Evolutionary conservation across 2,888 invertebrate species (phyloP).

Genomic region (Empis livida): DNA sequence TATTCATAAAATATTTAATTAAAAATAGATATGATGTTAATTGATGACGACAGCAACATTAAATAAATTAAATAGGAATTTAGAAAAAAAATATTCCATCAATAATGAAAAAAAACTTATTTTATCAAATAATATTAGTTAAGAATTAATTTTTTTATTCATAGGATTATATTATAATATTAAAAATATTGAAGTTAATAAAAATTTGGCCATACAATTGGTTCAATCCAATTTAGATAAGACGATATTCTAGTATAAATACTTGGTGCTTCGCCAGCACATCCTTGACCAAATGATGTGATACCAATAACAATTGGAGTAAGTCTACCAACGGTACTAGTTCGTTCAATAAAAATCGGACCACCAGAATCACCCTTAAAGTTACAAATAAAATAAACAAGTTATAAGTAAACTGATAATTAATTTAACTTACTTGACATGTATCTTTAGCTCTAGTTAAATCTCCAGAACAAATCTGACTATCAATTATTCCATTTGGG

Average conservation of each 20-base stretch:
- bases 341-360: conserved; percentile 6
- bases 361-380: conserved; percentile 17
- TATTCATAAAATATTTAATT: too few relatives aligned
- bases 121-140: too few relatives aligned
- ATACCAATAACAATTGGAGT: conserved; percentile 16
- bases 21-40: too few relatives aligned
- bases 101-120: too few relatives aligned
- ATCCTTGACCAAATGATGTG: conserved; percentile 19
- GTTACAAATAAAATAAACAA: not conserved
- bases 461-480: conserved; percentile 26
- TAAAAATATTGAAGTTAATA: not conserved
- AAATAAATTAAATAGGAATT: too few relatives aligned
- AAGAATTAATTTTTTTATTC: too few relatives aligned
- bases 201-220: conserved; percentile 11
- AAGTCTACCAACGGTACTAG: not conserved
- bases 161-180: too few relatives aligned
- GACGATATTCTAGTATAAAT: conserved; percentile 19
- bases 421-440: conserved; percentile 14
- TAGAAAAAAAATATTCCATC: too few relatives aligned
- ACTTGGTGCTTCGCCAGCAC: conserved; percentile 16
- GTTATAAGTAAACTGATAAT: not conserved
- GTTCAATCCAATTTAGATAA: conserved; percentile 20
- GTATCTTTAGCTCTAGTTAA: conserved; percentile 18
- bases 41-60: too few relatives aligned
- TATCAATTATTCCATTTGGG: conserved; percentile 17